Base-by-base conservation (phyloP, 1,140 invertebrate genomes). In the Neodiprion lecontei region DNA sequence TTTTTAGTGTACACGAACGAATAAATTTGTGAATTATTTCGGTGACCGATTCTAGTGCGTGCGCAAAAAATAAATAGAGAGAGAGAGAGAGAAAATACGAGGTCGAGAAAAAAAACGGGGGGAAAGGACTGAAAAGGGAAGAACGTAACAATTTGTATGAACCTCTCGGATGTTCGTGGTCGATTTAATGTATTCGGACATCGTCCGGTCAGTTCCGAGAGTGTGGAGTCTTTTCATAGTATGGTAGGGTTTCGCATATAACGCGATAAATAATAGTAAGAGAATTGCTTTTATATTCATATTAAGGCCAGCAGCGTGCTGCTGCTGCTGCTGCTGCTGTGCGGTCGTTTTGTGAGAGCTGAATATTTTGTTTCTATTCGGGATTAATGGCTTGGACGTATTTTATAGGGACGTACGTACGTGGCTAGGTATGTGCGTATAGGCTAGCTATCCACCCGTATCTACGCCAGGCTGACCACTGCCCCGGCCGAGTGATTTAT, bases 341-440 rank as follows among this genome's bases (percentile, higher is more conserved):
- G 83, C 67, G 83, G 84, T 86, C 85, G 81, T 85, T 87, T 83
- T 84, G 77, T 79, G 81, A 66, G 48, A 65, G 73, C 74, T 74
- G 86, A 88, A 88, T 88, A 87, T 88, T 88, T 88, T 87, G 80
- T 81, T 88, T 85, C 85, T 83, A 88, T 88, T 88, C 85, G 85
- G 86, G 83, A 88, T 88, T 88, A 88, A 88, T 88, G 87, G 87
- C 83, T 88, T 77, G 87, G 82, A 88, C 83, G 83, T 87, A 87
- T 87, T 88, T 88, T 88, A 88, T 88, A 87, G 86, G 83, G 85
- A 80, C 77, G 67, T 11, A 70, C 73, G 72, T 75, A 68, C 53
- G 23, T 77, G 76, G 69, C 68, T 71, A 75, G 73, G 53, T 72
- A 73, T 72, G 74, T 74, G 69, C 76, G 73, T 77, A 72, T 78